Base-by-base conservation (phyloP, 2,797 vertebrate species). In the Tokudaia tokunoshimensis region DNA sequence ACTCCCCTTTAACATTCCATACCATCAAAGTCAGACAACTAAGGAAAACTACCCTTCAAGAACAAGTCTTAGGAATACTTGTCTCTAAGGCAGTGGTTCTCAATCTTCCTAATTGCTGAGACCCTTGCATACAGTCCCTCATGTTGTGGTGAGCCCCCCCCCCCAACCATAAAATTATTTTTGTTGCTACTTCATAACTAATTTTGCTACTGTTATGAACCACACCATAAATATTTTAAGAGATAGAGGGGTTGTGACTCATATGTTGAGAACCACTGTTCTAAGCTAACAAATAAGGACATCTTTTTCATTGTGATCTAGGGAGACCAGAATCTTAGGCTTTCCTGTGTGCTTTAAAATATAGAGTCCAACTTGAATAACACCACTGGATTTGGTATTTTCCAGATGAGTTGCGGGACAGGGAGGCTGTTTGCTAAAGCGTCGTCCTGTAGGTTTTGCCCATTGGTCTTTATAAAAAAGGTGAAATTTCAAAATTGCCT, bases 401-500 rank as follows among this genome's bases (percentile, higher is more conserved):
- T 94, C 86, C 92, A 92, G 10, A 50, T 87, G 92, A 94, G 76
- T 80, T 89, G 72, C 3, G 47, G 93, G 70, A 87, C 37, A 63
- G 82, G 31, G 14, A 78, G 15, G 52, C 41, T 12, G 14, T 87
- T 94, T 44, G 65, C 93, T 63, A 63, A 89, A 41, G 44, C 74
- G 1, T 52, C 80, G 29, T 67, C 88, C 57, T 19, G 1, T 74
- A 37, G 41, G 57, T 92, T 85, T 91, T 59, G 55, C 92, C 70
- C 20, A 63, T n/a, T 75, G n/a, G 93, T 59, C 52, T 65, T 65
- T 20, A 63, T 22, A 3, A 26, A 61, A 74, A 34, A 41, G 78
- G 29, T 79, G 50, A 92, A 80, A 70, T 70, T 84, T 96, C 92
- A 61, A 92, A 94, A 67, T 82, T 65, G 24, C 24, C 86, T 91